These are phyloP conservation scores for Scelioninae gen. 2 DNA, from an alignment of 2,888 invertebrate genomes.

Conservation along the genomic window DNA sequence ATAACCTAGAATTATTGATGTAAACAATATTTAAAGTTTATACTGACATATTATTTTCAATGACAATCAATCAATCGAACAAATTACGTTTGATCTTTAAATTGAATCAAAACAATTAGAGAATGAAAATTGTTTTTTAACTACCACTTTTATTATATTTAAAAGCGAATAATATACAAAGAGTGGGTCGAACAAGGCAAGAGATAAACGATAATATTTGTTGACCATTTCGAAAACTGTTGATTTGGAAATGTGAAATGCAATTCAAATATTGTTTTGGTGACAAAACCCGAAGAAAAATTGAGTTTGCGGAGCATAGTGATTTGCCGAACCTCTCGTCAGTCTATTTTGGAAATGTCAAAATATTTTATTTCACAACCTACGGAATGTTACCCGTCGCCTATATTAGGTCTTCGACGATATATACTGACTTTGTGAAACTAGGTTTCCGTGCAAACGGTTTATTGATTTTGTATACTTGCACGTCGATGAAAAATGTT, in stretches of 20 bases:
- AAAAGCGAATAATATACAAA: too few species aligned
- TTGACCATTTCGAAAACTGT: too few species aligned
- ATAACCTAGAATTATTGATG: too few species aligned
- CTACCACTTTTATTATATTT: too few species aligned
- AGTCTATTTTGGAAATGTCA: neutral
- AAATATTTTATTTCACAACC: neutral
- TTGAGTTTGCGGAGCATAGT: constrained; percentile 8
- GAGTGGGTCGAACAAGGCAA: too few species aligned
- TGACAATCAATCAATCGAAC: too few species aligned
- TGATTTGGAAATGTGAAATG: too few species aligned
- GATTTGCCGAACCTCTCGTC: neutral
- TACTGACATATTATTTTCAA: too few species aligned
- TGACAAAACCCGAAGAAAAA: constrained; percentile 38
- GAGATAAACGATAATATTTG: too few species aligned
- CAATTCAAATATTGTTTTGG: constrained; percentile 21
- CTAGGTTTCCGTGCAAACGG: constrained; percentile 44
- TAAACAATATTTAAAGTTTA: too few species aligned
- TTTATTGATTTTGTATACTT: constrained; percentile 48
- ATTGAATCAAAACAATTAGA: too few species aligned
- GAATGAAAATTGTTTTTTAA: neutral
- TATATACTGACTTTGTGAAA: constrained; percentile 35
- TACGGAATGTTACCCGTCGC: constrained; percentile 25
- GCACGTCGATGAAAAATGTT: constrained; percentile 38
- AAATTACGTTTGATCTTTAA: too few species aligned
- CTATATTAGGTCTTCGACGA: constrained; percentile 43